Conservation (phyloP, 2,113 vertebrate genomes). For the Lonchura striata region DNA sequence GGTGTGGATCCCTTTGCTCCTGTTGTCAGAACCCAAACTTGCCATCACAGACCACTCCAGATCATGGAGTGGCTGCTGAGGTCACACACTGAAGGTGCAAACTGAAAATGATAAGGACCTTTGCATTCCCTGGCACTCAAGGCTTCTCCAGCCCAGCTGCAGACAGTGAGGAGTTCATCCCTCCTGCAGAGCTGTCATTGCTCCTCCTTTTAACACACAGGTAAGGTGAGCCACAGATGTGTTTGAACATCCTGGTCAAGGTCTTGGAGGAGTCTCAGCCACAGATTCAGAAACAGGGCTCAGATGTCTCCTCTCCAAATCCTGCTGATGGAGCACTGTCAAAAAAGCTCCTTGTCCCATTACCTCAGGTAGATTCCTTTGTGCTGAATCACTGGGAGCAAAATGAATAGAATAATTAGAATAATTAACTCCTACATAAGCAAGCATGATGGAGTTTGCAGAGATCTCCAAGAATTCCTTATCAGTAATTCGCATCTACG, state of each 20-base stretch:
- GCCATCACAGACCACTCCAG: not conserved
- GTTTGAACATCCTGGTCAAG: not conserved
- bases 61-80: not conserved
- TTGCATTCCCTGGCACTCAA: not conserved
- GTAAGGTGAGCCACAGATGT: not conserved
- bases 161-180: not conserved
- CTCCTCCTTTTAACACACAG: not conserved
- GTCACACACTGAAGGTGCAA: not conserved
- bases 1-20: not conserved
- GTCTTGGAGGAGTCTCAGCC: not conserved
- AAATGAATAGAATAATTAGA: not conserved
- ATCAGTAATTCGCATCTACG: not conserved
- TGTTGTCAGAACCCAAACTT: not conserved
- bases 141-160: not conserved
- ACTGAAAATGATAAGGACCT: not conserved
- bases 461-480: slow-evolving; percentile 14
- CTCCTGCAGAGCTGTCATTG: not conserved
- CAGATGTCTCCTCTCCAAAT: not conserved
- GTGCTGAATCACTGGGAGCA: not conserved
- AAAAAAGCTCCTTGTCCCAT: not conserved
- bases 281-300: not conserved
- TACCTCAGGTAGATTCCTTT: not conserved
- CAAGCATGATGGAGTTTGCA: not conserved
- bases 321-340: not conserved
- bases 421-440: slow-evolving; percentile 22